A percentile compares a stretch with the other conserved stretches of the same genome.
Conservation (phyloP, 2,888 invertebrate species). For the Tillus elongatus region DNA sequence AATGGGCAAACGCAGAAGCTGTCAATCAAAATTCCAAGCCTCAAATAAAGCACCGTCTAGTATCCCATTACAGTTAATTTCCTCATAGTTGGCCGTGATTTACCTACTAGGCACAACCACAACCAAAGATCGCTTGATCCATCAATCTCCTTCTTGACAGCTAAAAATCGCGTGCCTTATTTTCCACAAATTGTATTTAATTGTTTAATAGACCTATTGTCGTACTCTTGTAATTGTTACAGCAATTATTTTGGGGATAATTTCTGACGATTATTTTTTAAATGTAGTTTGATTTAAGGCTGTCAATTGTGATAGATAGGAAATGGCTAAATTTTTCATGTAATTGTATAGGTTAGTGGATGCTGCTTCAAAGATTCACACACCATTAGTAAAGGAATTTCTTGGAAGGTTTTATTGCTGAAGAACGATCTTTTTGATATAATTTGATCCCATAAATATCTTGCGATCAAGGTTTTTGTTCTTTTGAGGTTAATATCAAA, state of each 20-base stretch:
- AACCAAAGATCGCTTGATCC: conserved; percentile 28
- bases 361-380: conserved; percentile 11
- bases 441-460: no score
- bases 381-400: no score
- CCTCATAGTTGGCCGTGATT: conserved; percentile 21
- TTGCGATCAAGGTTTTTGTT: no score
- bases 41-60: conserved; percentile 27
- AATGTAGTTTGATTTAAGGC: conserved; percentile 34
- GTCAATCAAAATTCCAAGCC: conserved; percentile 35
- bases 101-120: conserved; percentile 23
- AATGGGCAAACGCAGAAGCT: conserved; percentile 32
- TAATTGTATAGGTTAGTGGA: conserved; percentile 13
- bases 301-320: conserved; percentile 40
- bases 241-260: conserved; percentile 29
- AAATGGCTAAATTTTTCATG: conserved; percentile 22
- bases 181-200: conserved; percentile 38
- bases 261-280: conserved; percentile 31
- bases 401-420: no score
- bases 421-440: no score
- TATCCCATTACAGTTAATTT: conserved; percentile 24
- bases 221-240: conserved; percentile 31
- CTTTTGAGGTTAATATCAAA: no score
- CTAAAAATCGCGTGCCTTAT: conserved; percentile 37
- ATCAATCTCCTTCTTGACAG: conserved; percentile 38
- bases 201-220: conserved; percentile 39